These are phyloP conservation scores for Teleopsis dalmanni DNA, from an alignment of 1,140 invertebrate genomes.

Conservation along the genomic window DNA sequence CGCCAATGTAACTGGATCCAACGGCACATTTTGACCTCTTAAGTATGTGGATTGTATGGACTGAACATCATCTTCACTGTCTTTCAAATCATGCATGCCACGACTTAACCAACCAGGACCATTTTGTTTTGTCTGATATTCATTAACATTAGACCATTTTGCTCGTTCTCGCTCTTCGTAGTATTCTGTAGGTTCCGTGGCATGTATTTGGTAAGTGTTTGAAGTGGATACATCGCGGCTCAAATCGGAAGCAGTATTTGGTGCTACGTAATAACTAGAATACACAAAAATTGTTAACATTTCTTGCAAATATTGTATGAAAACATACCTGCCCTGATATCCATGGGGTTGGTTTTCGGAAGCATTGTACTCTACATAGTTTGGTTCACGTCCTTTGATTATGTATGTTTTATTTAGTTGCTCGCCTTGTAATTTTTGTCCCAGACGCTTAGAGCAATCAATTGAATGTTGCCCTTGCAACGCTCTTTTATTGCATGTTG, in stretches of 20 bases:
- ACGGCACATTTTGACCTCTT: conserved; percentile 57
- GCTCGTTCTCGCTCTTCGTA: conserved; percentile 52
- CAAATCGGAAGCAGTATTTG: conserved; percentile 21
- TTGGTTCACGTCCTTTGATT: no score
- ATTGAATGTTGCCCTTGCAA: conserved; percentile 20
- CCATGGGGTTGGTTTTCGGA: no score
- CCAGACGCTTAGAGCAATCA: not conserved
- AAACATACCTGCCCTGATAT: no score
- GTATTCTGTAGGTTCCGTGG: conserved; percentile 28
- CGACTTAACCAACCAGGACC: conserved; percentile 35
- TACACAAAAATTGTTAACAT: not conserved
- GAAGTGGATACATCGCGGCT: conserved; percentile 35
- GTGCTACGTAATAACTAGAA: conserved; percentile 14
- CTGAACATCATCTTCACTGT: conserved; percentile 38
- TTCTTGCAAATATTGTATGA: no score
- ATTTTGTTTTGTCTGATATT: conserved; percentile 13
- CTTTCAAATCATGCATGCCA: conserved; percentile 33
- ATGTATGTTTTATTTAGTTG: not conserved
- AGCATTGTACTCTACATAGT: no score
- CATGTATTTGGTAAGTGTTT: conserved; percentile 37
- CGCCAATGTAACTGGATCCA: conserved; percentile 53
- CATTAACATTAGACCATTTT: conserved; percentile 49
- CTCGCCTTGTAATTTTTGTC: not conserved
- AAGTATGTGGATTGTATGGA: conserved; percentile 50
- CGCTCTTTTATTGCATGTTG: conserved; percentile 17